These are phyloP conservation scores for Clamator glandarius DNA, from an alignment of 2,797 vertebrate species.

Conservation along the genomic window DNA sequence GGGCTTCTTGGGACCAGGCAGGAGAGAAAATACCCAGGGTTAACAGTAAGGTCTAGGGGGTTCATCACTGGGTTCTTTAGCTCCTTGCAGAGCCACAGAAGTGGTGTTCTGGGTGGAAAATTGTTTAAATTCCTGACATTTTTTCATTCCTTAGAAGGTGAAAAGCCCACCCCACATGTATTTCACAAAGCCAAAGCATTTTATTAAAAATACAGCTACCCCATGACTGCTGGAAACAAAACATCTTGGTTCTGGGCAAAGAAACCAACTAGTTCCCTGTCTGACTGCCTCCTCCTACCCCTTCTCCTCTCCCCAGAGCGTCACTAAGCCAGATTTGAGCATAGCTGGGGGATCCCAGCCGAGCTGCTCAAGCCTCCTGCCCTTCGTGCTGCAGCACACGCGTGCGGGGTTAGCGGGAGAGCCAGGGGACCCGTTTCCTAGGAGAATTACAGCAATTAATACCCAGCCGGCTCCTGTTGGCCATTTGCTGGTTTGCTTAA, in stretches of 20 bases:
- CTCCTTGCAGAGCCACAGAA: background rate
- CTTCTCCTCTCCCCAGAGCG: background rate
- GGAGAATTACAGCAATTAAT: slow-evolving; percentile 18
- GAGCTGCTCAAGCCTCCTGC: background rate
- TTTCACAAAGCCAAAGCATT: background rate
- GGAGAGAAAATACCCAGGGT: background rate
- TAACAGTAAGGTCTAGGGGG: background rate
- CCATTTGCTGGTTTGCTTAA: slow-evolving; percentile 25
- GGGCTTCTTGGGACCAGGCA: background rate
- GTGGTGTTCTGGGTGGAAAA: background rate
- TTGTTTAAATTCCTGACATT: background rate
- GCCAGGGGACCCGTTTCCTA: background rate
- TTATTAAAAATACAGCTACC: background rate
- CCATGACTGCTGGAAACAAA: background rate
- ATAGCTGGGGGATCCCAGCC: background rate
- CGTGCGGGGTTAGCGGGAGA: accelerated
- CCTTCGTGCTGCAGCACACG: accelerated
- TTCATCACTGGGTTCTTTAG: background rate
- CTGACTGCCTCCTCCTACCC: background rate
- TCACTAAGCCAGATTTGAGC: background rate
- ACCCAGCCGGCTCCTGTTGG: background rate
- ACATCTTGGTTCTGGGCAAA: background rate
- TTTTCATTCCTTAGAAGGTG: background rate
- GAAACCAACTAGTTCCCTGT: accelerated
- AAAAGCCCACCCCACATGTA: too few relatives aligned